Evolutionary conservation across 2,113 vertebrate species (phyloP).

Genomic region (Chauna torquata): DNA sequence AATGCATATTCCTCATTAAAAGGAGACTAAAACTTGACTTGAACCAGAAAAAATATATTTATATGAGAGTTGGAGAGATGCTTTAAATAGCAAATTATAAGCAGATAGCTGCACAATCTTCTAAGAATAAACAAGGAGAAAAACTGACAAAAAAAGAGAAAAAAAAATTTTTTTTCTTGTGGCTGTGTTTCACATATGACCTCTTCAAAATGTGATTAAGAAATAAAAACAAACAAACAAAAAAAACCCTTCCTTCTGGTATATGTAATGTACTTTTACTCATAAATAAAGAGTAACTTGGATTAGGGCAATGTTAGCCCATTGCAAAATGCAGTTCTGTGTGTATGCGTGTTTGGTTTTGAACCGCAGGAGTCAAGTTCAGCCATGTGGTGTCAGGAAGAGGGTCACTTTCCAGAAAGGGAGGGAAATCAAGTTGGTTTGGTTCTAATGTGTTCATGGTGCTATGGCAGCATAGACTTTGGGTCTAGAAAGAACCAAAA

Average conservation of each 20-base stretch:
- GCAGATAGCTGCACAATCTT: background rate
- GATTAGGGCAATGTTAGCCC: background rate
- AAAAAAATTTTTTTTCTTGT: background rate
- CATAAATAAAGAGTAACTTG: background rate
- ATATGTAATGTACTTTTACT: background rate
- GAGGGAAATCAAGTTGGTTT: background rate
- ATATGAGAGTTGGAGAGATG: background rate
- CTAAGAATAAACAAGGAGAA: background rate
- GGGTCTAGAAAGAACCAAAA: background rate
- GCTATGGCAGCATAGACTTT: background rate
- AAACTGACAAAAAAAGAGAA: background rate
- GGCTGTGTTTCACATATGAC: background rate
- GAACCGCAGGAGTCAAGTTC: background rate
- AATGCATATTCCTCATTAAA: background rate
- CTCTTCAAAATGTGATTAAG: conserved; percentile 33
- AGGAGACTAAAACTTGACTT: background rate
- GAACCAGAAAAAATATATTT: background rate
- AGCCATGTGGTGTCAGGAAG: background rate
- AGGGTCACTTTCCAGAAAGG: background rate
- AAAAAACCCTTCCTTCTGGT: background rate
- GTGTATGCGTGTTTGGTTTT: background rate
- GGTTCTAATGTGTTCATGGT: background rate
- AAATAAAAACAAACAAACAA: conserved; percentile 1
- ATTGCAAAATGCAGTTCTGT: background rate
- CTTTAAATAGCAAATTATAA: conserved; percentile 26